Percentiles rank a stretch among this genome's conserved stretches.
These are phyloP conservation scores for Psix sp. DNA, from an alignment of 1,140 invertebrate species.

Conservation along the genomic window DNA sequence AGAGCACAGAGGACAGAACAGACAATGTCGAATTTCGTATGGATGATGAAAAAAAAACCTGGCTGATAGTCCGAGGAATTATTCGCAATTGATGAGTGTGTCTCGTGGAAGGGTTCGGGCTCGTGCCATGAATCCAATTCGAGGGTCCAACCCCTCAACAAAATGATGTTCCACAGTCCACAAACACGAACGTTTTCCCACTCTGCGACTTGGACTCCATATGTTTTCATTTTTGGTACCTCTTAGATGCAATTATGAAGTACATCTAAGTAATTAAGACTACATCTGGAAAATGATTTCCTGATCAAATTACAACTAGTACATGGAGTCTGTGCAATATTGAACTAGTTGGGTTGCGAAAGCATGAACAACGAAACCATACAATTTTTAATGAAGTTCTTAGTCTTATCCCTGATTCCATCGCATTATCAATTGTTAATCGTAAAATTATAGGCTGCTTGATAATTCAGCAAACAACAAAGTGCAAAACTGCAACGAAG, in stretches of 20 bases:
- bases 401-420: too few species aligned
- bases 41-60: constrained; percentile 39
- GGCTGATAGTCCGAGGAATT: constrained; percentile 49
- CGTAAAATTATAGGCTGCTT: too few species aligned
- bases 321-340: too few species aligned
- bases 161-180: constrained; percentile 38
- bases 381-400: too few species aligned
- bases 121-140: constrained; percentile 59
- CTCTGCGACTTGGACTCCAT: constrained; percentile 5
- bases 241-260: not conserved
- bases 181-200: constrained; percentile 29
- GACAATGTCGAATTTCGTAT: constrained; percentile 48
- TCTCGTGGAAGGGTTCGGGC: constrained; percentile 65
- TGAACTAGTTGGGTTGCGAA: too few species aligned
- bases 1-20: not conserved
- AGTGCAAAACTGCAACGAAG: too few species aligned
- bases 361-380: too few species aligned
- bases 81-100: constrained; percentile 73
- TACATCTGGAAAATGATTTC: constrained; percentile 18
- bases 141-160: constrained; percentile 65
- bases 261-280: constrained; percentile 22
- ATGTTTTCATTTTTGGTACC: constrained; percentile 4
- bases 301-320: constrained; percentile 50
- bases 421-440: too few species aligned
- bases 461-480: not conserved